Percentiles rank a stretch among this genome's conserved stretches.
phyloP scores from a whole-genome alignment of 2,797 vertebrate genomes.

The Lateolabrax maculatus region DNA sequence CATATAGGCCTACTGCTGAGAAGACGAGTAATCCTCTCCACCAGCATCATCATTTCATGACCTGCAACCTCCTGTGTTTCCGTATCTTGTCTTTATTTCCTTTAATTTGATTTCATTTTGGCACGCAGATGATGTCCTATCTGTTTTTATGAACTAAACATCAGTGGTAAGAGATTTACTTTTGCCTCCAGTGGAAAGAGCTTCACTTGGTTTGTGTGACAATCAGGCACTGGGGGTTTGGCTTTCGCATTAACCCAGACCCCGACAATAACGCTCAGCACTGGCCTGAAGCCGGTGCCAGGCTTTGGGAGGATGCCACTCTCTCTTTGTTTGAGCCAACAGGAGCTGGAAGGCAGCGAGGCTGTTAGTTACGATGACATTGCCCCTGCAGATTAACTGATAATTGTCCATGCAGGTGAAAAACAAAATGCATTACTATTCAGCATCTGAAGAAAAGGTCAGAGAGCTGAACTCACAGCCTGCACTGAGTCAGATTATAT shows the following conservation, averaged over 20 bases:
- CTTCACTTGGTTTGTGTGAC: slow-evolving; percentile 56
- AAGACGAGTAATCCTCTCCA: slow-evolving; percentile 49
- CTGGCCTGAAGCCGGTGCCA: slow-evolving; percentile 41
- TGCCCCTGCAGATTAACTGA: slow-evolving; percentile 30
- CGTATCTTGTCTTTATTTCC: slow-evolving; percentile 1
- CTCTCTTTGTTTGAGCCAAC: slow-evolving; percentile 34
- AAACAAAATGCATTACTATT: slow-evolving; percentile 16
- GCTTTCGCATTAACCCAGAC: slow-evolving; percentile 52
- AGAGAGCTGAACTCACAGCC: slow-evolving; percentile 43
- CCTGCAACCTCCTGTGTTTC: background rate
- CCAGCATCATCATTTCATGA: slow-evolving; percentile 15
- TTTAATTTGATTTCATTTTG: slow-evolving; percentile 21
- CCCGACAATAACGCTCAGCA: slow-evolving; percentile 36
- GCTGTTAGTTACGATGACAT: slow-evolving; percentile 38
- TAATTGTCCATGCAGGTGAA: slow-evolving; percentile 19
- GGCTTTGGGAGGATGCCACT: slow-evolving; percentile 47
- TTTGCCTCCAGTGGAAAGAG: slow-evolving; percentile 27
- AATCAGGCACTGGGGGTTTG: slow-evolving; percentile 41
- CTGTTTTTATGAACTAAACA: slow-evolving; percentile 20
- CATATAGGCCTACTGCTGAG: slow-evolving; percentile 5
- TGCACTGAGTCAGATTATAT: slow-evolving; percentile 61
- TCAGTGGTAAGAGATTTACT: slow-evolving; percentile 1
- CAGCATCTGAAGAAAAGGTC: slow-evolving; percentile 59
- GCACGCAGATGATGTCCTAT: slow-evolving; percentile 6
- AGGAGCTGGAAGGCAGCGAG: slow-evolving; percentile 28